Percentiles rank a stretch among this genome's conserved stretches.
phyloP scores from a whole-genome alignment of 1,140 invertebrate species.

The Venturia canescens region DNA sequence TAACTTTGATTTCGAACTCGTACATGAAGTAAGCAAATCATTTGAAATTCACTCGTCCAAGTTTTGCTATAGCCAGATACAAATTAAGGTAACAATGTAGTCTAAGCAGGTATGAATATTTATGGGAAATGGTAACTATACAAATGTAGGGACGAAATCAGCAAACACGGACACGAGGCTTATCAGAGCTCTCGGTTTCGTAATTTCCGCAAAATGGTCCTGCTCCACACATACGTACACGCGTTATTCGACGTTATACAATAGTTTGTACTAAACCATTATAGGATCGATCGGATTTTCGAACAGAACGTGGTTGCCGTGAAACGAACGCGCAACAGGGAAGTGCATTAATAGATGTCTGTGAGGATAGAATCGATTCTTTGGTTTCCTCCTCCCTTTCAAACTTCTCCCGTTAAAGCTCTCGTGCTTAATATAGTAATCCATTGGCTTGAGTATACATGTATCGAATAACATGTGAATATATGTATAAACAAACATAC shows the following conservation, averaged over 20 bases:
- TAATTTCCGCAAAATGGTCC: constrained; percentile 60
- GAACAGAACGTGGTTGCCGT: constrained; percentile 15
- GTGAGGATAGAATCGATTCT: constrained; percentile 54
- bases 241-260: constrained; percentile 35
- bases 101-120: too few relatives aligned
- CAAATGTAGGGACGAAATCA: background rate
- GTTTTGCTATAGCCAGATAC: too few relatives aligned
- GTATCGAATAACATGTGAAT: background rate
- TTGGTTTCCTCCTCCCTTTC: background rate
- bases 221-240: background rate
- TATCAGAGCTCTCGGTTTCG: constrained; percentile 52
- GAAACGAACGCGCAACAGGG: constrained; percentile 36
- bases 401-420: background rate
- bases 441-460: background rate
- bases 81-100: too few relatives aligned
- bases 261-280: constrained; percentile 1
- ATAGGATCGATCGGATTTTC: constrained; percentile 32
- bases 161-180: background rate
- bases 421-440: constrained; percentile 33
- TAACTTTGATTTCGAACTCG: too few relatives aligned
- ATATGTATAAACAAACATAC: too few relatives aligned
- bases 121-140: background rate
- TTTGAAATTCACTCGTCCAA: too few relatives aligned
- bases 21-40: too few relatives aligned
- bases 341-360: constrained; percentile 59